Percentiles rank a stretch among this genome's conserved stretches.
These are phyloP conservation scores for Thymelicus sylvestris DNA, from an alignment of 2,888 invertebrate genomes.

Conservation along the genomic window DNA sequence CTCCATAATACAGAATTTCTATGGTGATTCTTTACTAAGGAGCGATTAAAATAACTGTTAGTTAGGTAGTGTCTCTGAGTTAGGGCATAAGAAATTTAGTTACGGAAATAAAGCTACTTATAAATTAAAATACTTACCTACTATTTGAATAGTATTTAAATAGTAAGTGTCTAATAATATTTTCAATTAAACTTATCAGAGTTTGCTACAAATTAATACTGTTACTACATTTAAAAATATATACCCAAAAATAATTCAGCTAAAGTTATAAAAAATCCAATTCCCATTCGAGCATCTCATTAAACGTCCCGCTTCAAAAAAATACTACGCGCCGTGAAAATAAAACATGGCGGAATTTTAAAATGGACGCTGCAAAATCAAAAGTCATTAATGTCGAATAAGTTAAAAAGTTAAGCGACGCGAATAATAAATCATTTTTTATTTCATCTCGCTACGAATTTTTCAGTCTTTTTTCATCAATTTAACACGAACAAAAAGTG, in stretches of 20 bases:
- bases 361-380: constrained; percentile 72
- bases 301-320: constrained; percentile 44
- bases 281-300: constrained; percentile 30
- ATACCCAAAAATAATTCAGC: constrained; percentile 18
- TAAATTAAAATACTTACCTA: too few relatives aligned
- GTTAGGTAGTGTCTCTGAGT: too few relatives aligned
- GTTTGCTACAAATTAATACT: neutral
- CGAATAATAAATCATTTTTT: constrained; percentile 82
- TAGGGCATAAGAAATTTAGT: too few relatives aligned
- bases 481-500: constrained; percentile 80
- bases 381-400: constrained; percentile 83
- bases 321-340: constrained; percentile 54
- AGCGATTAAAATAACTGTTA: too few relatives aligned
- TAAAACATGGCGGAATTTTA: constrained; percentile 56
- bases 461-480: constrained; percentile 82
- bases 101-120: too few relatives aligned
- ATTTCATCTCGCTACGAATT: constrained; percentile 78
- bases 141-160: too few relatives aligned
- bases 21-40: too few relatives aligned
- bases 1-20: too few relatives aligned
- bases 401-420: constrained; percentile 80
- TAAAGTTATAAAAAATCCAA: constrained; percentile 32
- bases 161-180: too few relatives aligned
- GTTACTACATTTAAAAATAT: constrained; percentile 23
- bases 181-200: too few relatives aligned